Percentiles rank a stretch among this genome's conserved stretches.
phyloP scores from a whole-genome alignment of 2,113 vertebrate genomes.

The Mirza zaza region DNA sequence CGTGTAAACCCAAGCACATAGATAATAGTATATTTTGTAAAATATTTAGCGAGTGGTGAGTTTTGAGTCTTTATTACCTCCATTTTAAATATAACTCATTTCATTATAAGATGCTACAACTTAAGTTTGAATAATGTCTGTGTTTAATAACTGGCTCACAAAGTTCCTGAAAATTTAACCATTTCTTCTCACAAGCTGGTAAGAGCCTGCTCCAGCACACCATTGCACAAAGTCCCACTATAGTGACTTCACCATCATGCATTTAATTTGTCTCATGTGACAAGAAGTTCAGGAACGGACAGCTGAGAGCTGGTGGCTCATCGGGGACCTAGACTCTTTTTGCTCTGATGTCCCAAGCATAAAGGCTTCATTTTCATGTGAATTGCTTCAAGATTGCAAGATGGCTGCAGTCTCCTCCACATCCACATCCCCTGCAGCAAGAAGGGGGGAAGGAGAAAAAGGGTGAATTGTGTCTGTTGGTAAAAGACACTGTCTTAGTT shows the following conservation, averaged over 20 bases:
- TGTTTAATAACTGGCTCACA: neutral
- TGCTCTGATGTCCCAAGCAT: neutral
- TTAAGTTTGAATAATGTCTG: neutral
- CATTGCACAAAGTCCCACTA: neutral
- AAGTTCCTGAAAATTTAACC: neutral
- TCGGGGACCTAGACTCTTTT: neutral
- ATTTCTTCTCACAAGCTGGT: neutral
- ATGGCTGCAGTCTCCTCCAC: neutral
- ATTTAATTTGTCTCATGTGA: neutral
- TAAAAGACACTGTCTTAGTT: neutral
- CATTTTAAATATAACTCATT: neutral
- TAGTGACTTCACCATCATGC: neutral
- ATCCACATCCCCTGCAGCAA: neutral
- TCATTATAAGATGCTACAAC: neutral
- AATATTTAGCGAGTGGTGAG: neutral
- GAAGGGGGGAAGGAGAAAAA: neutral
- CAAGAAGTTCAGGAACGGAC: neutral
- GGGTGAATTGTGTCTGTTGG: neutral
- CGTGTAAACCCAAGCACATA: neutral
- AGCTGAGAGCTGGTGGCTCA: neutral
- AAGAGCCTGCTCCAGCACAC: neutral
- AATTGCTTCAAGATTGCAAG: neutral
- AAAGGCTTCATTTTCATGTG: neutral
- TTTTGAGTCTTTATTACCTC: neutral
- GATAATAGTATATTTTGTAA: neutral